phyloP scores from a whole-genome alignment of 2,797 vertebrate species.

The Gallirallus australis region DNA sequence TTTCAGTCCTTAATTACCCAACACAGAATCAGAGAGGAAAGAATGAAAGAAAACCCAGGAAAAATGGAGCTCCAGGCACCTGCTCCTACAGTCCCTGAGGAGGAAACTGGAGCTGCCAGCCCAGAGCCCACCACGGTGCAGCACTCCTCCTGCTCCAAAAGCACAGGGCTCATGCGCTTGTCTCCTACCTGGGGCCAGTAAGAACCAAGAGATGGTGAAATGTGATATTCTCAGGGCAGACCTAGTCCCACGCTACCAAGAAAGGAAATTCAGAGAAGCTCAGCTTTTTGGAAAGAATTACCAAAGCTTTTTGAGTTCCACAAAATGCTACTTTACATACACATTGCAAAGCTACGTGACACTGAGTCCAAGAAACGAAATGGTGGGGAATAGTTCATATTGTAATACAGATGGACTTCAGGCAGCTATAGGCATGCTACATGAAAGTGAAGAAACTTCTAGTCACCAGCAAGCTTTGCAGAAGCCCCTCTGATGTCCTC shows the following conservation, averaged over 20 bases:
- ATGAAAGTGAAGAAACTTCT: background rate
- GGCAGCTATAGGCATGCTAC: background rate
- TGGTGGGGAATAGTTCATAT: background rate
- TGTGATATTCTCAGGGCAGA: background rate
- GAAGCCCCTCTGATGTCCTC: background rate
- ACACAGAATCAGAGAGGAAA: background rate
- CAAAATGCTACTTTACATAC: background rate
- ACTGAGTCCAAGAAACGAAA: background rate
- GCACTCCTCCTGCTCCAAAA: background rate
- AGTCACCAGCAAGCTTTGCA: background rate
- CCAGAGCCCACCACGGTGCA: rapidly evolving
- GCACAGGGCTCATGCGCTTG: rapidly evolving
- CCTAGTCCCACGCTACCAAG: background rate
- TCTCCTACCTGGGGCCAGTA: background rate
- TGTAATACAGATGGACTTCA: background rate
- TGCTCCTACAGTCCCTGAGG: background rate
- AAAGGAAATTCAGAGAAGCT: background rate
- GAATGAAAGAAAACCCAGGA: background rate
- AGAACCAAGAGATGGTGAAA: background rate
- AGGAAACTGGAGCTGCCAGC: background rate
- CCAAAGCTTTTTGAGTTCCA: background rate
- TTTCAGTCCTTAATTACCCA: constrained; percentile 38
- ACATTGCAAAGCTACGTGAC: background rate
- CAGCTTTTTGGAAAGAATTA: background rate
- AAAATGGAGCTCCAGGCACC: background rate